Evolutionary conservation across 2,888 invertebrate genomes (phyloP).

Genomic region (Epistrophe grossulariae): DNA sequence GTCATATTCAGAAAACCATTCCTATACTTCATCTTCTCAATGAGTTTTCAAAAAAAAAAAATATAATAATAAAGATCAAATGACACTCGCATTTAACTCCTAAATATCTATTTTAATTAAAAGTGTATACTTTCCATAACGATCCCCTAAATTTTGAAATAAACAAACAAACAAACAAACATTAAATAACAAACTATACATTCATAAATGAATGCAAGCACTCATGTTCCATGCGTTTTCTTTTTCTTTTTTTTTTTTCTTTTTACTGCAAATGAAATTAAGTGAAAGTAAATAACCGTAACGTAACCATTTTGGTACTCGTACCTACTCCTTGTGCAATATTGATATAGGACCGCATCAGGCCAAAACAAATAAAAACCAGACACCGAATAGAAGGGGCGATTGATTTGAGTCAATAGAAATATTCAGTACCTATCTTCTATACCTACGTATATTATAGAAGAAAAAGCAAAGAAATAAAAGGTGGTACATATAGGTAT

Average conservation of each 20-base stretch:
- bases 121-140: neutral
- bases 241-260: neutral
- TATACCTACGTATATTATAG: neutral
- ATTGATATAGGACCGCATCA: conserved; percentile 65
- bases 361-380: conserved; percentile 53
- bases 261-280: conserved; percentile 27
- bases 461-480: neutral
- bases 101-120: neutral
- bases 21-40: neutral
- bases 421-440: neutral
- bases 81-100: neutral
- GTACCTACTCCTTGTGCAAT: conserved; percentile 29
- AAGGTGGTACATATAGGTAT: neutral
- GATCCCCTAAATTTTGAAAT: conserved; percentile 9
- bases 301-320: conserved; percentile 22
- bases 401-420: conserved; percentile 35
- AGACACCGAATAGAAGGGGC: conserved; percentile 28
- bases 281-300: conserved; percentile 44
- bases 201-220: conserved; percentile 19
- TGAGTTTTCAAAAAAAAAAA: neutral
- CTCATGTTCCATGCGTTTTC: conserved; percentile 6
- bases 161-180: neutral
- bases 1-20: too few species aligned
- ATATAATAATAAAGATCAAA: neutral
- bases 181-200: conserved; percentile 4